Percentiles rank a stretch among this genome's conserved stretches.
Evolutionary conservation across 2,888 invertebrate genomes (phyloP).

Genomic region (Watsonalla cultraria): DNA sequence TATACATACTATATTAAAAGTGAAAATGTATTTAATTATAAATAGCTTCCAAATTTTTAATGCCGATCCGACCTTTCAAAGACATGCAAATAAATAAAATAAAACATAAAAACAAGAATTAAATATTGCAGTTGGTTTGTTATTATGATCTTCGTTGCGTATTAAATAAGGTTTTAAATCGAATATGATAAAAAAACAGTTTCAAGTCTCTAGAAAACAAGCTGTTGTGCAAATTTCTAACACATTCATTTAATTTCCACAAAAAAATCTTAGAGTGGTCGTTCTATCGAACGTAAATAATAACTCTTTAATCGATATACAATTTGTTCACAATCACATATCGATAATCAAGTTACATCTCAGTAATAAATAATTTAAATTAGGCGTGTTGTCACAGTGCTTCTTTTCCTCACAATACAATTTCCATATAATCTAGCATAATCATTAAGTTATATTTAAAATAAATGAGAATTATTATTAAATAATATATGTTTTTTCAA

Average conservation of each 20-base stretch:
- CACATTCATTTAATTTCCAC: background rate
- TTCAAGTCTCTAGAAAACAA: background rate
- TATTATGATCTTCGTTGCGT: too few species aligned
- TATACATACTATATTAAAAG: too few species aligned
- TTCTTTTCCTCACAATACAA: conserved; percentile 8
- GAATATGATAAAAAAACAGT: too few species aligned
- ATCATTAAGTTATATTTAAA: background rate
- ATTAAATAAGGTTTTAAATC: too few species aligned
- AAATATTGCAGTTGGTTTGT: too few species aligned
- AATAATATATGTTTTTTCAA: background rate
- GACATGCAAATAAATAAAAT: too few species aligned
- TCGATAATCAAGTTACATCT: conserved; percentile 15
- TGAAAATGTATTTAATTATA: too few species aligned
- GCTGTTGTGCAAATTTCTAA: conserved; percentile 6
- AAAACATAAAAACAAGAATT: too few species aligned
- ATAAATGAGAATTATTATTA: background rate
- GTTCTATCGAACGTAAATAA: too few species aligned
- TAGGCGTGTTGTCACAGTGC: background rate
- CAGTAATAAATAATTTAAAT: conserved; percentile 13
- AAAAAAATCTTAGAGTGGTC: too few species aligned
- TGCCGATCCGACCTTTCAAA: too few species aligned
- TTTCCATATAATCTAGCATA: conserved; percentile 10
- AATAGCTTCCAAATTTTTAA: too few species aligned
- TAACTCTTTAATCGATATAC: background rate
- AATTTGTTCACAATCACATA: background rate